Evolutionary conservation across 2,113 vertebrate genomes (phyloP), one percentile per base, ranked within the genome.

Genomic region (Amphiprion percula): DNA sequence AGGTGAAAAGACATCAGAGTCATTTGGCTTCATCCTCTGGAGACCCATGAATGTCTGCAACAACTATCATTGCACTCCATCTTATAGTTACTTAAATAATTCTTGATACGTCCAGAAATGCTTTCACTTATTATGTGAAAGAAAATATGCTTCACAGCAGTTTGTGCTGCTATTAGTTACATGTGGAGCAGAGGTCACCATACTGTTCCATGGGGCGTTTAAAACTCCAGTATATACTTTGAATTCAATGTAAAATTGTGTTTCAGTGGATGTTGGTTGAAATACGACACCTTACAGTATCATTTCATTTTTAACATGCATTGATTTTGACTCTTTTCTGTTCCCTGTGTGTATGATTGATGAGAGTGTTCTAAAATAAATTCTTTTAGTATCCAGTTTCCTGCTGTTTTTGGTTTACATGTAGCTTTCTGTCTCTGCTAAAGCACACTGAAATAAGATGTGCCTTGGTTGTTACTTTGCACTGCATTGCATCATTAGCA

Each of bases 401-500:
- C 41, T 15, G 41, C 41, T 15, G 12, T 44, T 33, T 46, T 47
- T n/a, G 24, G 0, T 56, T 56, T 24, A 65, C 37, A 50, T 17
- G 4, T 33, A 16, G 21, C 50, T 54, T 59, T 24, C 17, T 10
- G 61, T 23, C 49, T 53, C 49, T 69, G 19, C 56, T 52, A 17
- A 61, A 63, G 28, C 5, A 60, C 16, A 58, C 44, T 60, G 26
- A 65, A 82, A 41, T 49, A 33, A 72, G 55, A 85, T 44, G 61
- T 46, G 54, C 79, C 61, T 69, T 12, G 16, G 39, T 44, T 87
- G 54, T 79, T 71, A 63, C 44, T 64, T 85, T 83, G 44, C 82
- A 79, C 74, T 70, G 1, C 59, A 70, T 88, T 89, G 75, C 75
- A 84, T 91, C 83, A 88, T 75, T 64, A 71, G 62, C 47, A 68